phyloP scores from a whole-genome alignment of 1,140 invertebrate genomes.

The Nasonia giraulti region DNA sequence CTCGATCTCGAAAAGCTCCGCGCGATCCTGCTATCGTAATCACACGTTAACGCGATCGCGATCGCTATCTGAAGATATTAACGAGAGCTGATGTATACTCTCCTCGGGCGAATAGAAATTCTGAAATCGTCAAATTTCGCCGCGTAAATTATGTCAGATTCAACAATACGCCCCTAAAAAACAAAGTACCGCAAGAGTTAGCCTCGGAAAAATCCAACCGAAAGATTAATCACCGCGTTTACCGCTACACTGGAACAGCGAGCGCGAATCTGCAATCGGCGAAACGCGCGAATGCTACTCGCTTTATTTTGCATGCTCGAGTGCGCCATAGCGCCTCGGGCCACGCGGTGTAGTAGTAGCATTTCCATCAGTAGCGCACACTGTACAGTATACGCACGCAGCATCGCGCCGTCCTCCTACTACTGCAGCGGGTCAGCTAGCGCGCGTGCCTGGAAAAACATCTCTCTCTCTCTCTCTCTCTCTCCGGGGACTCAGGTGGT shows the following conservation, averaged over 20 bases:
- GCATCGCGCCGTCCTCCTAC: background rate
- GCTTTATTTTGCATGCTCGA: background rate
- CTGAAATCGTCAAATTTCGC: too few relatives aligned
- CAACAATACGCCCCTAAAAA: background rate
- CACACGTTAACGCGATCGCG: background rate
- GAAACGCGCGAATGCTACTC: background rate
- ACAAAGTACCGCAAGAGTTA: background rate
- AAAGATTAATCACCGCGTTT: background rate
- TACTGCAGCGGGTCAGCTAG: background rate
- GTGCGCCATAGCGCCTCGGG: background rate
- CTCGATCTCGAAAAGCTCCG: too few relatives aligned
- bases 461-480: slow-evolving; percentile 67
- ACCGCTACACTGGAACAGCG: background rate
- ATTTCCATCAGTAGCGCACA: background rate
- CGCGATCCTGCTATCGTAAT: too few relatives aligned
- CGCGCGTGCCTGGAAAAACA: slow-evolving; percentile 62
- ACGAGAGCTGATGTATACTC: too few relatives aligned
- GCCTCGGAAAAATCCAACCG: background rate
- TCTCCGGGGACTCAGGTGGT: slow-evolving; percentile 63
- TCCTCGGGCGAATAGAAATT: too few relatives aligned
- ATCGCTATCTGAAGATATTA: slow-evolving; percentile 14
- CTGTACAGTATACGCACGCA: background rate
- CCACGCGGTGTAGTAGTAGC: background rate
- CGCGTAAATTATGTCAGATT: background rate
- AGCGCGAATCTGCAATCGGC: background rate